Base-by-base conservation (phyloP, 2,113 vertebrate species). In the Cyprinodon tularosa region DNA sequence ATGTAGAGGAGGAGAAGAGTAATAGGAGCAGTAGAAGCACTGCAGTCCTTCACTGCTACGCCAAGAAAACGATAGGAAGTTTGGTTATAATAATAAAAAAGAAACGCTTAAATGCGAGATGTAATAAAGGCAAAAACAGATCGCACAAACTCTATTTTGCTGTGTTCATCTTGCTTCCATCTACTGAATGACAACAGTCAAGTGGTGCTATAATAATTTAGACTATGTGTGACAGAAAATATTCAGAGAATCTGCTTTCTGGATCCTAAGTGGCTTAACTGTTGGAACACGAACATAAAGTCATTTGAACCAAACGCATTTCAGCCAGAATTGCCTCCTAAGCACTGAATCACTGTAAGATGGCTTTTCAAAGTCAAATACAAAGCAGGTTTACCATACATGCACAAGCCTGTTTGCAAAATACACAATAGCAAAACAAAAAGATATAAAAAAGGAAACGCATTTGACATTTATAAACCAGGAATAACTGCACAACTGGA, bases 271-370 rank as follows among this genome's bases (percentile, higher is more conserved):
- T 13, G 66, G n/a, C 50, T 57, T 15, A 57, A 57, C 50, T 20
- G 17, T 57, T 57, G 14, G 50, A 20, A 20, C 50, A 64, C 40
- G 38, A 83, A 4, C 13, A 22, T 63, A 39, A 38, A 61, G 83
- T 74, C 63, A 84, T 57, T 66, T 50, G 68, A 80, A 77, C 39
- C 78, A 66, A 22, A 82, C 66, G 65, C 44, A 68, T 38, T 20
- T 7, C 44, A 36, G 39, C 63, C n/a, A 72, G 42, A 75, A 72
- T 47, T 66, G 72, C n/a, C 17, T 70, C 11, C 64, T 15, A 59
- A 3, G 5, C 37, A 9, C 62, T 57, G 63, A 77, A 42, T n/a
- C 47, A 50, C 15, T n/a, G 2, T 10, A 57, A 20, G 50, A 3
- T 29, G 39, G 53, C 68, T 42, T 29, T 20, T n/a, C 53, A 48